Evolutionary conservation across 2,797 vertebrate genomes (phyloP), one percentile per base, ranked within the genome.

Genomic region (Darevskia mixta): DNA sequence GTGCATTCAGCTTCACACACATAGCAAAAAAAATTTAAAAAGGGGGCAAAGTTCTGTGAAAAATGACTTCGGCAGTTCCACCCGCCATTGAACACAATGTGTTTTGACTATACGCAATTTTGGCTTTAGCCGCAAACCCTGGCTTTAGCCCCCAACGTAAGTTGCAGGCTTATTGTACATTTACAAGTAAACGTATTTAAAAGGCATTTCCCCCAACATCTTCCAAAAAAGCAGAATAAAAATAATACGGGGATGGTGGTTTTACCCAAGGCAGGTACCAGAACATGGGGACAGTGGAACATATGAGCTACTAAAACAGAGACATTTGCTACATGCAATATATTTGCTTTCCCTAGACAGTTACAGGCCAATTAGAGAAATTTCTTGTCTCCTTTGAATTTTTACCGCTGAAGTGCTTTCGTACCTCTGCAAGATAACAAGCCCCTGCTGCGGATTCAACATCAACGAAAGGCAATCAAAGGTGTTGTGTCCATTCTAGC

Each of bases 351-450:
- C 90, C 32, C 15, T 66, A 95, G 91, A 93, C 75, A 93, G 85
- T 94, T 93, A 95, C 88, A 93, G 90, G 94, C 92, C 95, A 96
- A 96, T 96, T 95, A 96, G 15, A 96, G 86, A 83, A 85, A 94
- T 94, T 93, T 96, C 88, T 80, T 90, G 83, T 90, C 87, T 93
- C 90, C 58, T 92, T 90, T 83, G 91, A 88, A 92, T 96, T 96
- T 95, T 92, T 94, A 92, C 61, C 93, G 88, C 91, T 95, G 86
- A 93, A 61, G 25, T 89, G 80, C 17, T 85, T 83, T 86, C 18
- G 13, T 94, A 95, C 75, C 82, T 95, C 91, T 95, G 91, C 89
- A 92, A 96, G 93, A 95, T 95, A 96, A 96, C 91, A 95, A 73
- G 67, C 67, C 94, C 76, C 76, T 88, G 61, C 23, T 91, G 88